A percentile compares a stretch with the other conserved stretches of the same genome.
Conservation (phyloP, 30 jellyfish, hydroid and myxozoan genomes). For the Rhopilema esculentum region DNA sequence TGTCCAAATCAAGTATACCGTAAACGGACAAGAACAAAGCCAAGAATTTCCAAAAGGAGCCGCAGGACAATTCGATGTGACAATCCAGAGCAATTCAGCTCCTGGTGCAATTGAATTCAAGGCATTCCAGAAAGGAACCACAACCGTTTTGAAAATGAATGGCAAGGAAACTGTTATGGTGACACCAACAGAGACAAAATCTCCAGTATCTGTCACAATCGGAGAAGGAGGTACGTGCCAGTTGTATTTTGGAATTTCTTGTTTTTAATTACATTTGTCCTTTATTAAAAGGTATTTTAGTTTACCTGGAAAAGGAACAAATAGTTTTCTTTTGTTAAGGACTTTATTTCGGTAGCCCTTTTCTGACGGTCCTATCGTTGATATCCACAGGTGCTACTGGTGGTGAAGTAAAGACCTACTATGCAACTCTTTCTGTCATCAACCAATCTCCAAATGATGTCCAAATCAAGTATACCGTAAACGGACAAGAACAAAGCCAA, state of each 20-base stretch:
- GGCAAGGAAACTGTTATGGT: constrained; percentile 19
- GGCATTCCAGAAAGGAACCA: constrained; percentile 68
- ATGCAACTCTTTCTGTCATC: constrained; percentile 27
- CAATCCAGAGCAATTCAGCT: background rate
- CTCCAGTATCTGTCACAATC: constrained; percentile 10
- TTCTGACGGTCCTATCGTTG: too few relatives aligned
- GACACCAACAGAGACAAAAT: constrained; percentile 40
- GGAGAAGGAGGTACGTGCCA: constrained; percentile 35
- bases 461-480: constrained; percentile 17
- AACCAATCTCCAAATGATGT: constrained; percentile 30
- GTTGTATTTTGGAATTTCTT: background rate
- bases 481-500: constrained; percentile 37
- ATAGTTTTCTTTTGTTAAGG: too few relatives aligned
- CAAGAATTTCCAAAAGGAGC: constrained; percentile 57
- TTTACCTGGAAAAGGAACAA: too few relatives aligned
- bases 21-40: constrained; percentile 26
- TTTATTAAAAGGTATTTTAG: too few relatives aligned
- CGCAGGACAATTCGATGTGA: constrained; percentile 22
- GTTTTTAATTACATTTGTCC: too few relatives aligned
- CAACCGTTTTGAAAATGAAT: constrained; percentile 20
- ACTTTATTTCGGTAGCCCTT: too few relatives aligned
- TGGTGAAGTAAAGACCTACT: constrained; percentile 59
- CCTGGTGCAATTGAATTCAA: constrained; percentile 49
- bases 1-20: constrained; percentile 26
- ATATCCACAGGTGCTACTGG: background rate